Evolutionary conservation across 1,140 invertebrate species (phyloP), one percentile per base, ranked within the genome.

Genomic region (Zaprionus lachaisei): DNA sequence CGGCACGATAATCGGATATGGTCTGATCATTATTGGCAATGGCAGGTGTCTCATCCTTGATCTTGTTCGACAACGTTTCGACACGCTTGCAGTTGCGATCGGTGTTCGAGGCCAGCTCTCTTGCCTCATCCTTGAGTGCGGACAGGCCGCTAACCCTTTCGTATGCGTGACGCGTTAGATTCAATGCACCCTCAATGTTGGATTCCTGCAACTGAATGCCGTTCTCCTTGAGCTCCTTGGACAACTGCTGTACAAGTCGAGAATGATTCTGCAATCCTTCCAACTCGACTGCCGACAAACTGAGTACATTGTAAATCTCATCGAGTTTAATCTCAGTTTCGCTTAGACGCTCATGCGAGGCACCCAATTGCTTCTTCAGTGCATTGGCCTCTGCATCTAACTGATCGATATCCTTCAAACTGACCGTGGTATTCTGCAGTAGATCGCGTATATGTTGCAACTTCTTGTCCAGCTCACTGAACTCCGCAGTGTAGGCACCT

Each of bases 101-200:
- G 0, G 97, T 98, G 72, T 98, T 96, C 62, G 93, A 96, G 92
- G 95, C 93, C 92, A 96, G 94, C 49, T 95, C 95, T 68, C 94
- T 94, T 93, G 97, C 94, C 80, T 97, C 95, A 93, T 95, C 93
- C 93, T 95, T 82, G 94, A 97, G 83, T 93, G 95, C 91, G 3
- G 87, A 72, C 51, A 93, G 70, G 31, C 77, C 77, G 57, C 76
- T 80, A 0, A 92, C 92, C 94, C 95, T 90, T 94, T 95, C 93
- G 96, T 98, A 94, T 94, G 97, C 95, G 78, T 95, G 94, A 26
- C 96, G 94, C 0, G 98, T 99, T 4, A 99, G 95, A 91, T 97
- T 98, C 51, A 99, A 94, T 2, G 98, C 98, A 54, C 98, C 98
- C 94, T 98, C 97, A 41, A 99, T 97, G 93, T 99, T 98, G 5